These are phyloP conservation scores for Isotomurus palustris DNA, from an alignment of 2,888 invertebrate species.

Conservation along the genomic window DNA sequence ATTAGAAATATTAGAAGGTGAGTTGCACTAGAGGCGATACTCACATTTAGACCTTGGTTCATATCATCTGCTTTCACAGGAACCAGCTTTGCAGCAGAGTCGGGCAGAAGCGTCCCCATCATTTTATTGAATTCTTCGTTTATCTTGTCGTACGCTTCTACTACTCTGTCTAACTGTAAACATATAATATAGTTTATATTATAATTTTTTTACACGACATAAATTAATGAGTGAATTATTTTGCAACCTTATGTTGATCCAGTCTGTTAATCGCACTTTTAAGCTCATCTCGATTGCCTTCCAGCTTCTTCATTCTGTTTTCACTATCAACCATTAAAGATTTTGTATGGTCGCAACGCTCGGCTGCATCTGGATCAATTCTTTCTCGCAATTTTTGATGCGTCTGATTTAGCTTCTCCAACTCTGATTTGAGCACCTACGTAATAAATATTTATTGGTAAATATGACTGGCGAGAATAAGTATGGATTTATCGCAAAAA, in stretches of 20 bases:
- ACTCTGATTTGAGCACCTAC: conserved; percentile 30
- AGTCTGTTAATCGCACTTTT: conserved; percentile 74
- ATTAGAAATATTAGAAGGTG: too few relatives aligned
- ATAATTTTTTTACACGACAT: background rate
- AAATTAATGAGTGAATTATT: conserved; percentile 48
- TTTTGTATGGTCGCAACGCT: conserved; percentile 49
- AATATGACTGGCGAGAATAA: background rate
- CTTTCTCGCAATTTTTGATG: conserved; percentile 35
- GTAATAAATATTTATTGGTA: background rate
- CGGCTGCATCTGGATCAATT: conserved; percentile 39
- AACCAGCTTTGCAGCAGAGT: conserved; percentile 78
- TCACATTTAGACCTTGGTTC: conserved; percentile 75
- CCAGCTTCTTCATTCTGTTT: conserved; percentile 61
- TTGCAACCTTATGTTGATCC: conserved; percentile 84
- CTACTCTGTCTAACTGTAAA: conserved; percentile 28
- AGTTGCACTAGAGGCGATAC: background rate
- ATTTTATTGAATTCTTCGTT: conserved; percentile 92
- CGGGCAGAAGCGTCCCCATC: conserved; percentile 84
- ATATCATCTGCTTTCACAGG: conserved; percentile 61
- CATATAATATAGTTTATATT: background rate
- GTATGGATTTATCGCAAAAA: background rate
- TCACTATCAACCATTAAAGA: conserved; percentile 61
- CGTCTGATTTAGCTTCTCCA: conserved; percentile 30
- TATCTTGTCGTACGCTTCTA: conserved; percentile 59
- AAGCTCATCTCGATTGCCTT: conserved; percentile 69